Evolutionary conservation across 2,113 vertebrate genomes (phyloP), one percentile per base, ranked within the genome.

Genomic region (Symphodus melops): DNA sequence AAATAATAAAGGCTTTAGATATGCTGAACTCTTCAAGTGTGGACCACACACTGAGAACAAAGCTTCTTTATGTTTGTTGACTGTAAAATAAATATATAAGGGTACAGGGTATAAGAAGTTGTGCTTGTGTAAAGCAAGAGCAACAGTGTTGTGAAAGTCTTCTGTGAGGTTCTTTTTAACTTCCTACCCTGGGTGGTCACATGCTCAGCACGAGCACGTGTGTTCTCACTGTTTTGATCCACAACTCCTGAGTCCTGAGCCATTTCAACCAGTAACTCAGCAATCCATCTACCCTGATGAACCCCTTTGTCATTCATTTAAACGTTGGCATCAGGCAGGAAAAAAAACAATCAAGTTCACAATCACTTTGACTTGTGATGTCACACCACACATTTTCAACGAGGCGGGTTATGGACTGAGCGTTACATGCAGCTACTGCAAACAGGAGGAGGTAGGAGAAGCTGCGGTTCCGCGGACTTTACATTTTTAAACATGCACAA

Each of bases 161-260:
- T 41, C 46, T 48, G 14, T 17, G 14, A 48, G 46, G 0, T 25
- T 37, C 0, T 39, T 13, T 39, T 54, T 36, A 11, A 58, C 72
- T 56, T 73, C 70, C 58, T 56, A 12, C 33, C 63, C 54, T 79
- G 1, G 1, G 53, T 72, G 25, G 68, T 69, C 14, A 89, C 79
- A 88, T 76, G 78, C 59, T 79, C 2, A 37, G 71, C 83, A 56
- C 16, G 25, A 86, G 69, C 52, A 55, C 39, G 16, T 8, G 17
- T 58, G 20, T 36, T 67, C 51, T 72, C 39, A 59, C 60, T 77
- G 58, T 63, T 63, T 63, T 79, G 58, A 72, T 59, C 39, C n/a
- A 52, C 61, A 69, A 74, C 64, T n/a, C n/a, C n/a, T n/a, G n/a
- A 63, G 67, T n/a, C n/a, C 60, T 52, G 37, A 79, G 0, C 33